Evolutionary conservation across 2,888 invertebrate species (phyloP), one percentile per base, ranked within the genome.

Genomic region (Himalopsyche tibetana): DNA sequence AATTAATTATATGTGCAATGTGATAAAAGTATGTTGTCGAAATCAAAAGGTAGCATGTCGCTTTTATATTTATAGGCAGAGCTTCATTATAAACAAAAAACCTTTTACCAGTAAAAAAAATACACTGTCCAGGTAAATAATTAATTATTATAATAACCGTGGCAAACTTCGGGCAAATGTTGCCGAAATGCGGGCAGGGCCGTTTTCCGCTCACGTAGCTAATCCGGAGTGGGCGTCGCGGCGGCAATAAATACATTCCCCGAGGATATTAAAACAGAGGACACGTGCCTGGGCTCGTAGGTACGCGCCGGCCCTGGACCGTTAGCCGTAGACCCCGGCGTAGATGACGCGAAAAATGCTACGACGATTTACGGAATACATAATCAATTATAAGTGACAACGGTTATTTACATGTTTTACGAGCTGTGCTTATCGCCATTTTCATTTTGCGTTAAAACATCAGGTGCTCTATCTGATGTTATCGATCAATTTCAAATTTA

Each of bases 241-340:
- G 88, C 87, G 86, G 88, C 88, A 86, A 88, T 88, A 88, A 88
- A 88, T 88, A 87, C 87, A 82, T 85, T 87, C 87, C 86, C 88
- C 84, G 40, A 84, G 87, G 88, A 86, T 87, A 87, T 87, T 88
- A 87, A 88, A 88, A 87, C 88, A 87, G 81, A 88, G 85, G 85
- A 85, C 83, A 42, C 55, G 83, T 55, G 42, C 51, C 69, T 38
- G 74, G 69, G 45, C 69, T 69, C 79, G 55, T 38, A 40, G 74
- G 40, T 74, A 45, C 82, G 63, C 81, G 51, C n/a, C 74, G 79
- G 79, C 28, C 38, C 63, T 63, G 63, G 63, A 63, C 63, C 63
- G 63, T 63, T 63, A 63, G 28, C 63, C 63, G 63, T 63, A 63
- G 63, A 63, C 63, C 63, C 63, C 63, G 28, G 28, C 63, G 63